Conservation (phyloP, 2,797 vertebrate species). For the Sphenopsis melanotis region DNA sequence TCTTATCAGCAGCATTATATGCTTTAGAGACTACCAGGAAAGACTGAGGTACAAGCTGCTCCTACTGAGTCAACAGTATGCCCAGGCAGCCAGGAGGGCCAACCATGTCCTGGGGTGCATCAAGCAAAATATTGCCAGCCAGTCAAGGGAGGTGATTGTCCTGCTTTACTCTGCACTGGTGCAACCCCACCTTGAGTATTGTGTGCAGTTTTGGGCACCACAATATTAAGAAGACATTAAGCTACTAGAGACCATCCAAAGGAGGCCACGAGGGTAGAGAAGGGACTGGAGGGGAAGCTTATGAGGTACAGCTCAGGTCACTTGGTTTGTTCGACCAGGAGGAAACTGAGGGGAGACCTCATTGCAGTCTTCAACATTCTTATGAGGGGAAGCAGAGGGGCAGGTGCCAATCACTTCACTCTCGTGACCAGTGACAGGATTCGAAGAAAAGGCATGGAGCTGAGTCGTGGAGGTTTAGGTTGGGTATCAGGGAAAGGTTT, state of each 20-base stretch:
- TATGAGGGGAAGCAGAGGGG: not conserved
- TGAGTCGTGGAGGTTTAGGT: not conserved
- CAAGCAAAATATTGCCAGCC: not conserved
- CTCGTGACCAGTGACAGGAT: not conserved
- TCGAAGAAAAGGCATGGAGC: not conserved
- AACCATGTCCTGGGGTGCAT: not conserved
- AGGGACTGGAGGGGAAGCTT: not conserved
- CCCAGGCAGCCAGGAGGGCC: not conserved
- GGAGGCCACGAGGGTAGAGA: not conserved
- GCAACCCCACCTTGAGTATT: not conserved
- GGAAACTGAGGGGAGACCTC: not conserved
- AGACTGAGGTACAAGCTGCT: not conserved
- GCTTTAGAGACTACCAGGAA: not conserved
- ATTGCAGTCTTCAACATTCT: not conserved
- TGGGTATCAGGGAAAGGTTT: not conserved
- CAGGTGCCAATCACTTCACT: not conserved
- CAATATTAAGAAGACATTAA: not conserved
- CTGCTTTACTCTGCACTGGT: not conserved
- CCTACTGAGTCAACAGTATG: not conserved
- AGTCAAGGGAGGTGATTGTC: not conserved
- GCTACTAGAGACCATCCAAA: not conserved
- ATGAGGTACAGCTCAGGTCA: not conserved
- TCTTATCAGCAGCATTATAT: constrained; percentile 32
- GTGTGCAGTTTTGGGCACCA: not conserved
- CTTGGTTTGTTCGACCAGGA: not conserved